Conservation (phyloP, 1,140 invertebrate species). For the Penaeus vannamei region DNA sequence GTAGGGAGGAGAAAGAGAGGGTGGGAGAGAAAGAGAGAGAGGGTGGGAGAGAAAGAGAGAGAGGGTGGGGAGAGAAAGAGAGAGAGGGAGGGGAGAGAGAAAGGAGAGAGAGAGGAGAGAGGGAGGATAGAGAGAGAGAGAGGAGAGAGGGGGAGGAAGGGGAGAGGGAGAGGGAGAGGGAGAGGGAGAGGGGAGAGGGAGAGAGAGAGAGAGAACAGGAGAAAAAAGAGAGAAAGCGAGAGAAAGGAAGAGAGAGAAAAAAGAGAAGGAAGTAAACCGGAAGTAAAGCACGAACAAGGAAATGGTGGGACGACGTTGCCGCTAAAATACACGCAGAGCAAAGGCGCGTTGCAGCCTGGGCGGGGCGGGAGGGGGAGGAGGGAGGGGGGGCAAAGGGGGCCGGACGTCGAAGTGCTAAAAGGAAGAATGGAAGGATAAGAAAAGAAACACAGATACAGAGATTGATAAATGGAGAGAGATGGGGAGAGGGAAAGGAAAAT, state of each 20-base stretch:
- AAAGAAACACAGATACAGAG: background rate
- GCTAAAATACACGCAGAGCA: background rate
- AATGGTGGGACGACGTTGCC: background rate
- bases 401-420: background rate
- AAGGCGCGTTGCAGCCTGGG: background rate
- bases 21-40: background rate
- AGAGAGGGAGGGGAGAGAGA: background rate
- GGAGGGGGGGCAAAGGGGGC: background rate
- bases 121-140: no score
- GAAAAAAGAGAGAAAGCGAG: background rate
- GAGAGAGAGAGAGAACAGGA: background rate
- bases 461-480: background rate
- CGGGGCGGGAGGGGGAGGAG: background rate
- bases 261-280: background rate
- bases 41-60: background rate
- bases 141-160: background rate
- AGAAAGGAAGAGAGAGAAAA: slow-evolving; percentile 10
- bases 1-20: background rate
- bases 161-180: no score
- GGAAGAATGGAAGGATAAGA: background rate
- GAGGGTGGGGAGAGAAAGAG: background rate
- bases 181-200: no score
- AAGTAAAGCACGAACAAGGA: background rate
- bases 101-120: no score
- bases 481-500: no score